phyloP scores from a whole-genome alignment of 2,113 vertebrate species.

The Albula goreensis region DNA sequence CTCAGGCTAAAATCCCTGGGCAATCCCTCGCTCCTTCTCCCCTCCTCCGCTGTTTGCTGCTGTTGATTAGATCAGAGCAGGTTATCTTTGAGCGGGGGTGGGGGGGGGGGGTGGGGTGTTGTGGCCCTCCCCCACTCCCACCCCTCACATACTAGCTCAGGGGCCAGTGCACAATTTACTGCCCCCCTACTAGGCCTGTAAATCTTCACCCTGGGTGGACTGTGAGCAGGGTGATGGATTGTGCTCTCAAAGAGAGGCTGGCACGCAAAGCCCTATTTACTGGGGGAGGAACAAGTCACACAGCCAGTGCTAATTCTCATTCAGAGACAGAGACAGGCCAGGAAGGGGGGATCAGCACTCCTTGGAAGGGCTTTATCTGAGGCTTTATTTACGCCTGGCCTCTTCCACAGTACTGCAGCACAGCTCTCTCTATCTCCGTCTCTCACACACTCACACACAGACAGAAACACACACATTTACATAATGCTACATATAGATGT shows the following conservation, averaged over 20 bases:
- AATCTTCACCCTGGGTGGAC: constrained; percentile 6
- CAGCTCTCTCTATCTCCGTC: constrained; percentile 31
- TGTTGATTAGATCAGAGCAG: constrained; percentile 43
- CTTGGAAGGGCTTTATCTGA: constrained; percentile 38
- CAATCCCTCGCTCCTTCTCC: constrained; percentile 26
- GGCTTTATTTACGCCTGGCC: constrained; percentile 39
- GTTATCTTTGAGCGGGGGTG: constrained; percentile 47
- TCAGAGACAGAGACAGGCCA: constrained; percentile 23
- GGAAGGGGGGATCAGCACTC: constrained; percentile 37
- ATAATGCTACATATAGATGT: constrained; percentile 29
- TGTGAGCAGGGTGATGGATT: constrained; percentile 20
- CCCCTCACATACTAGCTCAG: constrained; percentile 15
- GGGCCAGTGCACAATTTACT: constrained; percentile 1
- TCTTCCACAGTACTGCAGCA: constrained; percentile 39
- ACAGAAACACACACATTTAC: constrained; percentile 40
- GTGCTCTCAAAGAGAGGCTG: constrained; percentile 11
- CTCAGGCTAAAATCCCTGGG: neutral
- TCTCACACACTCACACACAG: constrained; percentile 45
- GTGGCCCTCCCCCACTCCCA: neutral
- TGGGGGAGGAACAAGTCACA: constrained; percentile 24
- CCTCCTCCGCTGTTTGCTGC: constrained; percentile 33
- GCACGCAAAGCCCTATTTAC: constrained; percentile 11
- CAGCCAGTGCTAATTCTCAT: constrained; percentile 42
- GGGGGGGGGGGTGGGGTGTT: constrained; percentile 34
- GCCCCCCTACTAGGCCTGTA: neutral